Evolutionary conservation across 2,888 invertebrate species (phyloP), one percentile per base, ranked within the genome.

Genomic region (Leucophora obtusa): DNA sequence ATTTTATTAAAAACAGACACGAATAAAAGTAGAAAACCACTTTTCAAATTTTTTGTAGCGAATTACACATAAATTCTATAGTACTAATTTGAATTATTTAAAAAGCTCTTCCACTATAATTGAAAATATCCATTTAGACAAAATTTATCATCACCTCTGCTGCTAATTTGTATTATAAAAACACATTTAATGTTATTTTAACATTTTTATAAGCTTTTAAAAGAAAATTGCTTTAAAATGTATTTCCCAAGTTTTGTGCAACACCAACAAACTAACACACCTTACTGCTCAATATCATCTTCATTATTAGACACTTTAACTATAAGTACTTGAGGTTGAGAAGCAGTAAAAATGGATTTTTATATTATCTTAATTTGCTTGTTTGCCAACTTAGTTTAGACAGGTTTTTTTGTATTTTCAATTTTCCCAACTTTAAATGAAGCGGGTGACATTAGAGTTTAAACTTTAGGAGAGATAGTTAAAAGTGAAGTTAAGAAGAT

Each of bases 291-390:
- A 60, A 54, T 24, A 58, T 58, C 50, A 35, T 59, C 54, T 14
- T 51, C 43, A 56, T 63, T 63, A 33, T 21, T 63, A 56, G 10
- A 62, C 43, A 18, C 43, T 71, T 62, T 62, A 47, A 47, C 14
- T 47, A 47, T n/a, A 47, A 38, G 33, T 43, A 54, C 53, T 43
- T 24, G 28, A 17, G 28, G 28, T 43, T 59, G 66, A 43, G 53
- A n/a, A 9, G 9, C 33, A 60, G 21, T 47, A 75, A 54, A 68
- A 60, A 24, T 33, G n/a, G 54, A 62, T 56, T 50, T 56, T 24
- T 56, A 69, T 75, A 62, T 69, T 62, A 56, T 69, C 62, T 69
- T 68, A 54, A 69, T 47, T 47, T 47, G n/a, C n/a, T 47, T 47
- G 43, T 47, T 47, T 47, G 43, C n/a, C 43, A 47, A 47, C n/a